These are phyloP conservation scores for Sisyra terminalis DNA, from an alignment of 2,888 invertebrate species.

Conservation along the genomic window DNA sequence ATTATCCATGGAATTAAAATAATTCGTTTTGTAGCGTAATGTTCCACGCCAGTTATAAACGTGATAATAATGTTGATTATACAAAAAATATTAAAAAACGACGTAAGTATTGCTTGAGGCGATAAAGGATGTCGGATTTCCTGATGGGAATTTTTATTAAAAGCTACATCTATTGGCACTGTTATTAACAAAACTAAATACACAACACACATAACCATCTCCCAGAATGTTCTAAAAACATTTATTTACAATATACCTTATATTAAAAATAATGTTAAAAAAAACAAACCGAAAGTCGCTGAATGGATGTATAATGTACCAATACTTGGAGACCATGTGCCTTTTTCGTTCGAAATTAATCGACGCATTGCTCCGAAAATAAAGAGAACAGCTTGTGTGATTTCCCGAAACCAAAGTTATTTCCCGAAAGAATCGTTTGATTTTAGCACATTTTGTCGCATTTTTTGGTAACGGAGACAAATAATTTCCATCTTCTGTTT, in stretches of 20 bases:
- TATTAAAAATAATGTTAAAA: no score
- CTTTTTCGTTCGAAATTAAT: constrained; percentile 6
- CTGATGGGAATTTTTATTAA: neutral
- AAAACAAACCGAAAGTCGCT: constrained; percentile 7
- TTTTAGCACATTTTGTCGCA: no score
- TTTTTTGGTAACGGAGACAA: no score
- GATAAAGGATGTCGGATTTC: neutral
- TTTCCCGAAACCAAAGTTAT: neutral
- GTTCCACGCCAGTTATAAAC: constrained; percentile 5
- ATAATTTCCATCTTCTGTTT: no score
- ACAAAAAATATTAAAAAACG: constrained; percentile 3
- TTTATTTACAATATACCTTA: no score
- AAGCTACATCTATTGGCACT: constrained; percentile 4
- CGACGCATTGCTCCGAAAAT: constrained; percentile 6
- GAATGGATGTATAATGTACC: constrained; percentile 9
- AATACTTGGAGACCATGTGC: constrained; percentile 1
- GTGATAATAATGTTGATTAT: constrained; percentile 6
- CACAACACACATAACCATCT: constrained; percentile 3
- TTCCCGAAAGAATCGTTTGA: neutral
- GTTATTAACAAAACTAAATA: constrained; percentile 2
- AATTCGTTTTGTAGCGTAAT: neutral
- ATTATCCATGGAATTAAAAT: constrained; percentile 3
- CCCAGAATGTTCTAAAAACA: constrained; percentile 8
- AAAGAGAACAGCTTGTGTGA: neutral
- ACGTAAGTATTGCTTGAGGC: neutral